These are phyloP conservation scores for Cyclargus thomasi DNA, from an alignment of 1,140 invertebrate species.

Conservation along the genomic window DNA sequence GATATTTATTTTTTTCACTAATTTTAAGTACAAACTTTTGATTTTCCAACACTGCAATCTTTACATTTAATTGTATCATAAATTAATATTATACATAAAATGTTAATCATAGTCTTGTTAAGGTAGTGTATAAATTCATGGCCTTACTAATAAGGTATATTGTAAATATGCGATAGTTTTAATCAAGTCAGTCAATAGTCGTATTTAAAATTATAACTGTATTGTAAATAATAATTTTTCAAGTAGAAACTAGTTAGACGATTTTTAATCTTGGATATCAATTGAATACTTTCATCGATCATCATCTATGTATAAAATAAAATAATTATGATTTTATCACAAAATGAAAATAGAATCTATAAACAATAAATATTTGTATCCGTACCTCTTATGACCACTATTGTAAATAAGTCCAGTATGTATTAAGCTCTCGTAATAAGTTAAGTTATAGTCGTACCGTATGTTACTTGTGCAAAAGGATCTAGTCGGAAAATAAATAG, in stretches of 20 bases:
- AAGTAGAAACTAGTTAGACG: neutral
- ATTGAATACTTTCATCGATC: neutral
- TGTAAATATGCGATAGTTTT: neutral
- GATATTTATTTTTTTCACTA: too few species aligned
- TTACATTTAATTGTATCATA: neutral
- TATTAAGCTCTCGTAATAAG: conserved; percentile 3
- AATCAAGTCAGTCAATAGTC: conserved; percentile 1
- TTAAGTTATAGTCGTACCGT: conserved; percentile 16
- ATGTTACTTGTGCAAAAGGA: conserved; percentile 53
- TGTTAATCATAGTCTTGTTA: neutral
- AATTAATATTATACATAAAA: neutral
- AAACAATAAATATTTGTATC: conserved; percentile 13
- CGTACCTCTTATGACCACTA: neutral
- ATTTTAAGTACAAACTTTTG: neutral
- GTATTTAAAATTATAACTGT: neutral
- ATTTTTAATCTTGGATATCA: conserved; percentile 11
- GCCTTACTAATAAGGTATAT: conserved; percentile 9
- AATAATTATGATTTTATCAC: conserved; percentile 6
- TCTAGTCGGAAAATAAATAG: conserved; percentile 71
- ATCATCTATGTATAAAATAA: neutral
- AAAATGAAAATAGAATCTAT: conserved; percentile 12
- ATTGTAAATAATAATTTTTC: neutral
- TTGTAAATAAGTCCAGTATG: conserved; percentile 16
- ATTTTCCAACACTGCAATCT: neutral
- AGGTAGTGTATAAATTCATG: neutral